phyloP scores from a whole-genome alignment of 2,113 vertebrate genomes.

The Daboia siamensis region DNA sequence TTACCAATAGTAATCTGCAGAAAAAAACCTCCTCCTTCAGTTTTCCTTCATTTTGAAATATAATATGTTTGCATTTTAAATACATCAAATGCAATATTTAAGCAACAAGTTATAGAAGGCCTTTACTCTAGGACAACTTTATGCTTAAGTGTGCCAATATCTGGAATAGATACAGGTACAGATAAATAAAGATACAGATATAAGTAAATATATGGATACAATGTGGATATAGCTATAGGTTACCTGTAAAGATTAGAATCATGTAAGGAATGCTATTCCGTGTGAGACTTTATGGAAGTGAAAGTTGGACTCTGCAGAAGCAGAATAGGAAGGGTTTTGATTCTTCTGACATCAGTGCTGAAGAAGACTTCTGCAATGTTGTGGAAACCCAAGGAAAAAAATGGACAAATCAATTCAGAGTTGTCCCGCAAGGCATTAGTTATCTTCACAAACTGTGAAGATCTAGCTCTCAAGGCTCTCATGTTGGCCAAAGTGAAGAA shows the following conservation, averaged over 20 bases:
- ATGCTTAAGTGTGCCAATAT: not conserved
- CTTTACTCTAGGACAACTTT: not conserved
- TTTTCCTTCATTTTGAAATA: not conserved
- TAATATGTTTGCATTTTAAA: not conserved
- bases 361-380: not conserved
- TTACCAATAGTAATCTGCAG: not conserved
- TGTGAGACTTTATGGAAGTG: not conserved
- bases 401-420: not conserved
- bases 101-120: not conserved
- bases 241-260: not conserved
- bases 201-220: not conserved
- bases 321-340: not conserved
- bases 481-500: not conserved
- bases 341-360: not conserved
- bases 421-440: not conserved
- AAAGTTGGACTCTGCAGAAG: not conserved
- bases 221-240: not conserved
- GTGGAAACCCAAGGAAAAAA: not conserved
- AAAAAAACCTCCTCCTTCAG: not conserved
- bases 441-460: not conserved
- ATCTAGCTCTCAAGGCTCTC: not conserved
- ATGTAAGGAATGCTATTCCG: not conserved
- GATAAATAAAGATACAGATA: not conserved
- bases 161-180: not conserved
- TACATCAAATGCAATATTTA: not conserved